These are phyloP conservation scores for Mobula hypostoma DNA, from an alignment of 2,113 vertebrate genomes.

Conservation along the genomic window DNA sequence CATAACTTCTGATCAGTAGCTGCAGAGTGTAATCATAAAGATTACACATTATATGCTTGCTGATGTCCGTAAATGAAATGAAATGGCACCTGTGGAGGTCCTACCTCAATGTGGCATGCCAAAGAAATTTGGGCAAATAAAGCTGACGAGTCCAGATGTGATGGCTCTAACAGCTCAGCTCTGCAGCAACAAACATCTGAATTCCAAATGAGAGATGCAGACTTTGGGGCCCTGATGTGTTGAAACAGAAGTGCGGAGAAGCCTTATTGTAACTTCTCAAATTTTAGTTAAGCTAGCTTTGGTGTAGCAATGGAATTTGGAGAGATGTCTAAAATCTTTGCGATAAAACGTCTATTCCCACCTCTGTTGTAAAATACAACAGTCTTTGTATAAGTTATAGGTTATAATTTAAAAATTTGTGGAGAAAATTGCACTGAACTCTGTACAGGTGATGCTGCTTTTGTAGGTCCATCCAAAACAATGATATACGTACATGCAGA, in stretches of 20 bases:
- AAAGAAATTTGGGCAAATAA: neutral
- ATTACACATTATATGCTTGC: neutral
- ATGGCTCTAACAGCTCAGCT: neutral
- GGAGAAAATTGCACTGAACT: conserved; percentile 96
- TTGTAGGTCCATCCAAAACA: conserved; percentile 73
- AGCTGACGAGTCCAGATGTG: neutral
- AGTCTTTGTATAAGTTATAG: conserved; percentile 61
- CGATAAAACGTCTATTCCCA: neutral
- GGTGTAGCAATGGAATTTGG: conserved; percentile 1
- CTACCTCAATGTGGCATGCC: neutral
- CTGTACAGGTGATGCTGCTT: conserved; percentile 84
- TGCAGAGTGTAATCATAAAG: neutral
- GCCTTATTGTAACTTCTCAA: conserved; percentile 24
- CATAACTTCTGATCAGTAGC: conserved; percentile 10
- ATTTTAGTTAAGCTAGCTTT: neutral
- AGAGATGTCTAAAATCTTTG: conserved; percentile 32
- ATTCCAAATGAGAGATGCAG: neutral
- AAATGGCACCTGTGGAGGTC: neutral
- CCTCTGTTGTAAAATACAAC: conserved; percentile 19
- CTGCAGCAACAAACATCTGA: neutral
- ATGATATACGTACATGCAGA: conserved; percentile 81
- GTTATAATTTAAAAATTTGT: conserved; percentile 50
- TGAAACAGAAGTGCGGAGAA: neutral
- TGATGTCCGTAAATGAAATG: neutral
- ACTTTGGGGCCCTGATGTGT: neutral